These are phyloP conservation scores for Palaemon carinicauda DNA, from an alignment of 1,140 invertebrate species.

Conservation along the genomic window DNA sequence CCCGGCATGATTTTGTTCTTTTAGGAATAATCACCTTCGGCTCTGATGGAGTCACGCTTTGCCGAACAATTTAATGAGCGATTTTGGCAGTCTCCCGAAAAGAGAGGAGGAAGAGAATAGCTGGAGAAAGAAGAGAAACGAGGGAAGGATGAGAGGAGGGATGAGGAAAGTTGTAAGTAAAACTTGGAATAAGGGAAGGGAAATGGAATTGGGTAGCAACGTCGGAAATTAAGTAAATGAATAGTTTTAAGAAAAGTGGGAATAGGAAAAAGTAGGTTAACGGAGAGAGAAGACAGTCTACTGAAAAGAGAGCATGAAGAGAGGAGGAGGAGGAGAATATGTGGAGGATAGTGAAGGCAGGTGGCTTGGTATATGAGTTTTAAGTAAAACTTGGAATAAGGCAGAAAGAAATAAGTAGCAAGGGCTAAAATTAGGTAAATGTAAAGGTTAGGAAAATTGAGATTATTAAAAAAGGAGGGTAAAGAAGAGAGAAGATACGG, in stretches of 20 bases:
- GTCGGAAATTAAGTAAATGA: not conserved
- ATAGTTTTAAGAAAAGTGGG: not conserved
- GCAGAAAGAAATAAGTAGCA: not conserved
- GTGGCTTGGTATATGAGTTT: no score
- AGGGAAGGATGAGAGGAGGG: not conserved
- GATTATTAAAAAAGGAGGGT: not conserved
- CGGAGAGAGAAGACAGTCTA: not conserved
- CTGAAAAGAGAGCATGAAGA: not conserved
- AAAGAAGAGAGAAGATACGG: not conserved
- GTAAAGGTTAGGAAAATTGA: not conserved
- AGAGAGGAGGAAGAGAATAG: no score
- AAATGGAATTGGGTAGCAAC: no score
- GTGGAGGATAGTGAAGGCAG: not conserved
- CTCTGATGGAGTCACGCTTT: no score
- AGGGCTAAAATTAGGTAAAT: no score
- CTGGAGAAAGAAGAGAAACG: not conserved
- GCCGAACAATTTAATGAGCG: no score
- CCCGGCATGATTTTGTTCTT: no score
- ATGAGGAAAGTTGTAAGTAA: not conserved
- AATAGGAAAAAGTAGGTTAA: not conserved
- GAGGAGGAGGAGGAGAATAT: not conserved
- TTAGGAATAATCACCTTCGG: no score
- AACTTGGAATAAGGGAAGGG: no score
- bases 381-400: not conserved
- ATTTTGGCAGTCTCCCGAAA: no score